These are phyloP conservation scores for Diaphora mendica DNA, from an alignment of 2,888 invertebrate genomes.

Conservation along the genomic window DNA sequence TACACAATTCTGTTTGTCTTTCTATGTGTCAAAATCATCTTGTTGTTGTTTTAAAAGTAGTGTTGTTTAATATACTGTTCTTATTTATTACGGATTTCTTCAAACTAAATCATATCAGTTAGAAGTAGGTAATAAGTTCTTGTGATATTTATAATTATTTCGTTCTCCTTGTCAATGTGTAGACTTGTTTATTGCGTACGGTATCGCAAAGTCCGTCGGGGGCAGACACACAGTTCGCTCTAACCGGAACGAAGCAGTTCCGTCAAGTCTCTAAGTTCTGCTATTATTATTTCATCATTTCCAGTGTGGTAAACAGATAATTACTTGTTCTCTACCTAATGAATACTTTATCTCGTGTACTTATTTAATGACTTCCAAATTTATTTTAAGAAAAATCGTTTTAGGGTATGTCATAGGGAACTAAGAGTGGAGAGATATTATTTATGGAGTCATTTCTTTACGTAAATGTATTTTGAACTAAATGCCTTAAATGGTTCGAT, in stretches of 20 bases:
- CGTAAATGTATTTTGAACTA: no score
- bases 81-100: not conserved
- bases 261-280: conserved; percentile 46
- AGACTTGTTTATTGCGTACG: conserved; percentile 51
- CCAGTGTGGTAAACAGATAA: conserved; percentile 31
- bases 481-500: no score
- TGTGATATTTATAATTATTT: conserved; percentile 1
- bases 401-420: not conserved
- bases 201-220: conserved; percentile 60
- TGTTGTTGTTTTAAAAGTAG: not conserved
- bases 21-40: not conserved
- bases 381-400: not conserved
- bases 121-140: not conserved
- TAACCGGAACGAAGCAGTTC: conserved; percentile 66
- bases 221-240: conserved; percentile 60
- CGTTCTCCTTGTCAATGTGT: conserved; percentile 27
- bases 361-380: not conserved
- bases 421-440: not conserved
- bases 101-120: not conserved
- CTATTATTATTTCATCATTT: conserved; percentile 63
- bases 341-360: not conserved
- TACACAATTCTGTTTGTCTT: not conserved
- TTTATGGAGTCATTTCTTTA: no score
- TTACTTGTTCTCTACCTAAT: conserved; percentile 1
- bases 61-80: not conserved